A percentile compares a stretch with the other conserved stretches of the same genome.
phyloP scores from a whole-genome alignment of 2,113 vertebrate genomes.

The Phodopus roborovskii region DNA sequence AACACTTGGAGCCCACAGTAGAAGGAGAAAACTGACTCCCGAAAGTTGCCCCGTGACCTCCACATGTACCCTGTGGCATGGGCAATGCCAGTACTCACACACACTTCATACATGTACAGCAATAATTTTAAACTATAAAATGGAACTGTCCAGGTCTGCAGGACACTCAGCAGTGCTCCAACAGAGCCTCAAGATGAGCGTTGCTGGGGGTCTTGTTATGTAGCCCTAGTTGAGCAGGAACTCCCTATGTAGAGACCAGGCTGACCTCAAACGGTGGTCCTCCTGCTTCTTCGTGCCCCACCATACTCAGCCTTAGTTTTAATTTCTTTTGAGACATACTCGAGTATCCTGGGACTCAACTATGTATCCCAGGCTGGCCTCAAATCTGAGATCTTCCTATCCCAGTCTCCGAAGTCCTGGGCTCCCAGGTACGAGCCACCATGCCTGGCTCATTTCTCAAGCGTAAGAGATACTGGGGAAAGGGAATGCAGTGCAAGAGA shows the following conservation, averaged over 20 bases:
- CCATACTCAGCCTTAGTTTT: neutral
- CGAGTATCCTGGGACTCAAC: neutral
- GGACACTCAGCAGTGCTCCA: too few relatives aligned
- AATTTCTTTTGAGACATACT: neutral
- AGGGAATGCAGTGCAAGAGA: neutral
- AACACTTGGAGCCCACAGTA: neutral
- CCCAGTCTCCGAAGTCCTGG: neutral
- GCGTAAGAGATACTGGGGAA: slow-evolving; percentile 8
- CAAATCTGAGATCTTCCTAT: neutral
- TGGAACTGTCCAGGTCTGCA: neutral
- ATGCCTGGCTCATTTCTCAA: neutral
- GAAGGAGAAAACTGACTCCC: neutral
- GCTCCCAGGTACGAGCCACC: neutral
- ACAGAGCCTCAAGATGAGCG: neutral
- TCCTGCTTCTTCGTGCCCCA: neutral
- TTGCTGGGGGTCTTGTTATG: neutral
- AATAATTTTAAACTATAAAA: neutral
- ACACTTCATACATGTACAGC: neutral
- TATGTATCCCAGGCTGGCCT: neutral
- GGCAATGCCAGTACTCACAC: neutral
- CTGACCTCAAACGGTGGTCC: neutral
- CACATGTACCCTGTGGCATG: too few relatives aligned
- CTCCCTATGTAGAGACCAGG: neutral
- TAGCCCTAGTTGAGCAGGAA: neutral
- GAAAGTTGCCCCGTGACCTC: neutral